Base-by-base conservation (phyloP, 2,888 invertebrate species). In the Euplagia quadripunctaria region DNA sequence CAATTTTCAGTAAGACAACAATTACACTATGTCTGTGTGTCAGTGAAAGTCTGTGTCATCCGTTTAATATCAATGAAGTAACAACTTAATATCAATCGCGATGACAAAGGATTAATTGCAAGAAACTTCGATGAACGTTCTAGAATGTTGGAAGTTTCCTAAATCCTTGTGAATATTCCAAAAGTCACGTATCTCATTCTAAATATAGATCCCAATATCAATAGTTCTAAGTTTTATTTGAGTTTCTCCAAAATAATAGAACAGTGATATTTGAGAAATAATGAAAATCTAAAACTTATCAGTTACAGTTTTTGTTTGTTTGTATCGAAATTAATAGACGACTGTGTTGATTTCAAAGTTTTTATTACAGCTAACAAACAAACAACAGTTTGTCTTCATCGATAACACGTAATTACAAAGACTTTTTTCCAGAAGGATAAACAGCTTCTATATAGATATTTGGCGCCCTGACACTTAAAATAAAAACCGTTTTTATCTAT, bases 131-230 rank as follows among this genome's bases (percentile, higher is more conserved):
- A n/a, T 42, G 17, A 66, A 49, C n/a, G 5, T n/a, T n/a, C 7
- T 9, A 42, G n/a, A 41, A 41, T 20, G 12, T 58, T 9, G 14
- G 41, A 61, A 68, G 58, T 68, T 58, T 58, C 43, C n/a, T 46
- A 68, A 58, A 68, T 68, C 43, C 58, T 61, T 43, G 43, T 58
- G 20, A 68, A 68, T 61, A 61, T 58, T 68, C 46, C 43, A 20
- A 68, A 61, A 68, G 67, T 52, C 67, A 55, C 68, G 46, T 61
- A 61, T 61, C 46, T 42, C n/a, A 52, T 67, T 67, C 67, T 6
- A 67, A 41, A 41, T 42, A 17, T 68, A 52, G 67, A 52, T 68
- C 17, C 31, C 52, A 5, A 42, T 42, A n/a, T 68, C 16, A 52
- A 68, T 67, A 31, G 0, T 52, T n/a, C 4, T 4, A 31, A 49